Conservation (phyloP, 1,140 invertebrate species). For the Littorina saxatilis region DNA sequence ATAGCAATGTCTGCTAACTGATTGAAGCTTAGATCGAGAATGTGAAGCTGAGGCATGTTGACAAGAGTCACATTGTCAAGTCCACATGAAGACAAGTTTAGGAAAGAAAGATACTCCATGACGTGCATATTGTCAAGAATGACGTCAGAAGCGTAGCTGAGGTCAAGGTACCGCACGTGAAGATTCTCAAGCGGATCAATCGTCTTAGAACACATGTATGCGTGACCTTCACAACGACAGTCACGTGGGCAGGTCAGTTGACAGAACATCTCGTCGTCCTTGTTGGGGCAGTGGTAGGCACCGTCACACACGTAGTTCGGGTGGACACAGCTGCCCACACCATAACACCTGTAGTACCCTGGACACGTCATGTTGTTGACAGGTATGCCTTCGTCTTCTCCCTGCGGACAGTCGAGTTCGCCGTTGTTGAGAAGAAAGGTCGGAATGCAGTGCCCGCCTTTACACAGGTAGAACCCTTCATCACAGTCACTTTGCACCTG, state of each 20-base stretch:
- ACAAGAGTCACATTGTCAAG: not conserved
- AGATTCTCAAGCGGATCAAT: not conserved
- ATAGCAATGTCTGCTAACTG: not conserved
- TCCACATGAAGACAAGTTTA: constrained; percentile 30
- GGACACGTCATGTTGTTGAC: not conserved
- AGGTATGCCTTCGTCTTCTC: constrained; percentile 34
- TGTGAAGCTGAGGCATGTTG: constrained; percentile 1
- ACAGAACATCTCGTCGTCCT: constrained; percentile 37
- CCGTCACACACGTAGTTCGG: constrained; percentile 36
- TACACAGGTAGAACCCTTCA: constrained; percentile 20
- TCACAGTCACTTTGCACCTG: not conserved
- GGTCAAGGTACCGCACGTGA: constrained; percentile 24
- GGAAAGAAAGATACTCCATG: constrained; percentile 28
- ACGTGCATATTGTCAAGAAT: not conserved
- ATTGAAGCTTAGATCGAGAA: constrained; percentile 32
- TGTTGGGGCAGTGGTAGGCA: constrained; percentile 28
- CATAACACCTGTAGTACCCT: constrained; percentile 24
- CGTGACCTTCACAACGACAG: constrained; percentile 28
- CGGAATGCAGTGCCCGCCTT: constrained; percentile 24
- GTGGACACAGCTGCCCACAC: constrained; percentile 13
- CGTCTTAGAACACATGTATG: not conserved
- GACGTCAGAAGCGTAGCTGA: not conserved
- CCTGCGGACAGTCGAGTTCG: constrained; percentile 29
- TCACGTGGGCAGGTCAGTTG: constrained; percentile 26
- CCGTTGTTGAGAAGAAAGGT: constrained; percentile 41